Evolutionary conservation across 2,797 vertebrate species (phyloP).

Genomic region (Sternarchorhynchus goeldii): DNA sequence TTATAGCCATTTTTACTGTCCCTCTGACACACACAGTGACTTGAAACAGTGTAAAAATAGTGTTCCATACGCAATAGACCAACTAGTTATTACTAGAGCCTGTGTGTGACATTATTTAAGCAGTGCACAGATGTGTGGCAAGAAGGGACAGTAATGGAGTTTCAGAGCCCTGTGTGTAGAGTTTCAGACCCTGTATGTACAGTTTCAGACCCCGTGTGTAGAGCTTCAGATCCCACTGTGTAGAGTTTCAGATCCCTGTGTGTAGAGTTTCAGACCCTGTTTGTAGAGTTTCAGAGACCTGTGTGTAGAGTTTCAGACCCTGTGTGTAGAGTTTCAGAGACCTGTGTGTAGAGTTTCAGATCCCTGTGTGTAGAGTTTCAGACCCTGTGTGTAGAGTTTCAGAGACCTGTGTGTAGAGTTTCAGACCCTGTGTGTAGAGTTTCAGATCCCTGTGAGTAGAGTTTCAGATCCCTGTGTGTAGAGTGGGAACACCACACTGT

Average conservation of each 20-base stretch:
- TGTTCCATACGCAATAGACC: conserved; percentile 18
- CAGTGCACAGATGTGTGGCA: conserved; percentile 64
- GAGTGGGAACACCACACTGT: conserved; percentile 59
- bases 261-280: conserved; percentile 54
- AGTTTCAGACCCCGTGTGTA: conserved; percentile 42
- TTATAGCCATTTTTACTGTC: conserved; percentile 36
- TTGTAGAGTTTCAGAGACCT: conserved; percentile 58
- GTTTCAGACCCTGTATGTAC: neutral
- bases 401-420: conserved; percentile 47
- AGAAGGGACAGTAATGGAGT: conserved; percentile 60
- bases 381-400: too few relatives aligned
- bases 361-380: conserved; percentile 50
- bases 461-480: conserved; percentile 54
- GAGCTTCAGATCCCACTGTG: neutral
- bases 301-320: conserved; percentile 47
- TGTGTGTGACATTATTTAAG: conserved; percentile 64
- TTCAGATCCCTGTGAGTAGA: conserved; percentile 55
- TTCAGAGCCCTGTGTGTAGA: conserved; percentile 55
- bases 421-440: conserved; percentile 30
- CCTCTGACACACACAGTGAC: conserved; percentile 37
- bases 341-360: conserved; percentile 55
- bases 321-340: conserved; percentile 48
- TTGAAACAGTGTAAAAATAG: conserved; percentile 35
- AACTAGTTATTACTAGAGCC: conserved; percentile 33
- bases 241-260: conserved; percentile 52